These are phyloP conservation scores for Labrus mixtus DNA, from an alignment of 2,113 vertebrate genomes.

Conservation along the genomic window DNA sequence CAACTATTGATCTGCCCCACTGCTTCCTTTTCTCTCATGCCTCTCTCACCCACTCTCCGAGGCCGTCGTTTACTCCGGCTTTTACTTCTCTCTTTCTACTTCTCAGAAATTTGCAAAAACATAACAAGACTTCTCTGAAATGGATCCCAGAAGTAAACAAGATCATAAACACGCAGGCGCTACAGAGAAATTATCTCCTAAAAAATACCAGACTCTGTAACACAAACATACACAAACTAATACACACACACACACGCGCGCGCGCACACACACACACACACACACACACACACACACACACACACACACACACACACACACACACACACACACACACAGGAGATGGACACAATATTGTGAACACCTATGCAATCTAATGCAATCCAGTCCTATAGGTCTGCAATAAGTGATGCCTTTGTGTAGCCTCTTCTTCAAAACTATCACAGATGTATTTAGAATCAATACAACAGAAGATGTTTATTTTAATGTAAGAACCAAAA, in stretches of 20 bases:
- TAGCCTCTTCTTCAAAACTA: constrained; percentile 12
- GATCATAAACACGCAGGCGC: constrained; percentile 54
- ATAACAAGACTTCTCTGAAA: constrained; percentile 67
- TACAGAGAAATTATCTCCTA: constrained; percentile 42
- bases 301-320: constrained; percentile 2
- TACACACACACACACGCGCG: no score
- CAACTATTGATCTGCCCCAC: constrained; percentile 81
- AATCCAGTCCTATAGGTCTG: constrained; percentile 55
- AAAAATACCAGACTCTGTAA: constrained; percentile 21
- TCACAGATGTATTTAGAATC: background rate
- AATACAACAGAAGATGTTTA: constrained; percentile 2
- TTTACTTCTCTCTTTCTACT: constrained; percentile 62
- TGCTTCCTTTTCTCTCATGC: constrained; percentile 62
- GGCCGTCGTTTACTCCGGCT: constrained; percentile 49
- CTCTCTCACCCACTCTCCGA: constrained; percentile 37
- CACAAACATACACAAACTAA: constrained; percentile 4
- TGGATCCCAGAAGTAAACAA: constrained; percentile 64
- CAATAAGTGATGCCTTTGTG: constrained; percentile 41
- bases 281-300: constrained; percentile 13
- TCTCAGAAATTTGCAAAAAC: constrained; percentile 68
- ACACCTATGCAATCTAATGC: constrained; percentile 75
- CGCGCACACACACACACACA: constrained; percentile 1
- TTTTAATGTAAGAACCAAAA: background rate
- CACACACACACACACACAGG: constrained; percentile 6
- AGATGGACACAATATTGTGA: constrained; percentile 48